Percentiles rank a stretch among this genome's conserved stretches.
Conservation (phyloP, 1,140 invertebrate species). For the Eueides isabella region DNA sequence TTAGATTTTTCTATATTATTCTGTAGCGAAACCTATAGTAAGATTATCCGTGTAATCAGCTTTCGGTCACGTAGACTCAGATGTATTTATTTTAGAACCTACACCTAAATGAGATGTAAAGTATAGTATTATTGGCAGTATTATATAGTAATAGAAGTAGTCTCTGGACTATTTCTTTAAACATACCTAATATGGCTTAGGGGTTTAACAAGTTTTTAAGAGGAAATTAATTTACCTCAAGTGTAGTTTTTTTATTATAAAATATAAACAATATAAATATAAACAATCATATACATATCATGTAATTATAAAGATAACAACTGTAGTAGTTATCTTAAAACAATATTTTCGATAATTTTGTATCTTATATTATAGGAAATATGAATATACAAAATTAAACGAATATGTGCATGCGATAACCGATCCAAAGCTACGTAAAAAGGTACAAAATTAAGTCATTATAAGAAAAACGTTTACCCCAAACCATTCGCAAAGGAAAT, state of each 20-base stretch:
- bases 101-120: neutral
- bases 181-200: too few relatives aligned
- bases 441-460: neutral
- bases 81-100: neutral
- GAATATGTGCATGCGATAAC: too few relatives aligned
- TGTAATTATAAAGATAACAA: too few relatives aligned
- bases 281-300: too few relatives aligned
- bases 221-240: too few relatives aligned
- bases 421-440: neutral
- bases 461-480: neutral
- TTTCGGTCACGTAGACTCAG: neutral
- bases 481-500: slow-evolving; percentile 10
- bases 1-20: slow-evolving; percentile 6
- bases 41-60: slow-evolving; percentile 4
- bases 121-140: neutral
- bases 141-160: too few relatives aligned
- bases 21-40: neutral
- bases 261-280: too few relatives aligned
- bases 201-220: too few relatives aligned
- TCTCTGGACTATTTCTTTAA: too few relatives aligned
- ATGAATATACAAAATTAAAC: neutral
- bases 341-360: neutral
- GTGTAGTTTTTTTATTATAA: too few relatives aligned
- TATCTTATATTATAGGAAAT: too few relatives aligned
- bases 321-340: neutral